These are phyloP conservation scores for Tetheella fluctuosa DNA, from an alignment of 2,888 invertebrate species.

Conservation along the genomic window DNA sequence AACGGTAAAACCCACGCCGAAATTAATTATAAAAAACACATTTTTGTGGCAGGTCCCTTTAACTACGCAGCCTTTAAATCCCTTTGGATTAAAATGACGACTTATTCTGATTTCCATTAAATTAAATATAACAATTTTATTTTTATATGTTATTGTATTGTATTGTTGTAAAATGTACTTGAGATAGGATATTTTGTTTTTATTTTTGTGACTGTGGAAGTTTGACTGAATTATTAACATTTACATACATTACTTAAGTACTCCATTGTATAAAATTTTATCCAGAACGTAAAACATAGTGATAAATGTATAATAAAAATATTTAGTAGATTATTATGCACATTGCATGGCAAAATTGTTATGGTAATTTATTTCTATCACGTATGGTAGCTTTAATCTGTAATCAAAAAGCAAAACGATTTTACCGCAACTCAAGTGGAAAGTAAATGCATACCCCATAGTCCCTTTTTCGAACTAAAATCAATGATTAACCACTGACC, in stretches of 20 bases:
- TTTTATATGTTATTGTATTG: not conserved
- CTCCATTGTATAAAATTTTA: too few species aligned
- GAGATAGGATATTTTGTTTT: too few species aligned
- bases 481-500: conserved; percentile 10
- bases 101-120: not conserved
- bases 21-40: conserved; percentile 4
- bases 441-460: conserved; percentile 1
- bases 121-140: not conserved
- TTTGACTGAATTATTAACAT: too few species aligned
- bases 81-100: not conserved
- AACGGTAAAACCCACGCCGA: not conserved
- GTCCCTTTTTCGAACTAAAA: not conserved
- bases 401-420: not conserved
- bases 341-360: too few species aligned
- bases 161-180: too few species aligned
- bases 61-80: not conserved
- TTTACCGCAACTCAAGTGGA: not conserved
- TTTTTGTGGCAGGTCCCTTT: conserved; percentile 1
- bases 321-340: too few species aligned
- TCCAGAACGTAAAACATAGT: too few species aligned
- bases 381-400: too few species aligned
- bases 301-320: too few species aligned
- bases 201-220: too few species aligned
- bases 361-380: too few species aligned
- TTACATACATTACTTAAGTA: too few species aligned